phyloP scores from a whole-genome alignment of 1,140 invertebrate species.

The Spodoptera frugiperda region DNA sequence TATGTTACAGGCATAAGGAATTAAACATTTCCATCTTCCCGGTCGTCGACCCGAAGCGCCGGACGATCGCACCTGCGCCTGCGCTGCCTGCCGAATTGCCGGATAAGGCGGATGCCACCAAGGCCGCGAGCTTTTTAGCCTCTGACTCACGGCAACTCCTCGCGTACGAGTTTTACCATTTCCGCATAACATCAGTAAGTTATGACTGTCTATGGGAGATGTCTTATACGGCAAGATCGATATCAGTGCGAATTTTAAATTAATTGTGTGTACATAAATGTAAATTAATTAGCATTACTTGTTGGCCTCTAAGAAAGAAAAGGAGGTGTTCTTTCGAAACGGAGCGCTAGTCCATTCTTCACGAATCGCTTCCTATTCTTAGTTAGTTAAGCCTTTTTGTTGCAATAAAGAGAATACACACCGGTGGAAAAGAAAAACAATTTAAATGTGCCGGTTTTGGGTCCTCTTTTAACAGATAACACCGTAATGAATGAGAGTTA shows the following conservation, averaged over 20 bases:
- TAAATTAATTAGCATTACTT: background rate
- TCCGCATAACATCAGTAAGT: conserved; percentile 29
- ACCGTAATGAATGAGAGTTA: conserved; percentile 55
- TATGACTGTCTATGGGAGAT: background rate
- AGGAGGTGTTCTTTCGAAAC: too few species aligned
- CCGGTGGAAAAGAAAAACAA: conserved; percentile 37
- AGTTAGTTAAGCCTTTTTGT: conserved; percentile 2
- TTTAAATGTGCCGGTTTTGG: conserved; percentile 27
- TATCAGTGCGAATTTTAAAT: conserved; percentile 14
- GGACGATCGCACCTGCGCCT: conserved; percentile 59
- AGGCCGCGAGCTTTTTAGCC: conserved; percentile 59
- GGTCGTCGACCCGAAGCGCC: conserved; percentile 59
- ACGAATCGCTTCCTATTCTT: background rate
- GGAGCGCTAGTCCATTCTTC: background rate
- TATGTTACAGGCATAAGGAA: conserved; percentile 47
- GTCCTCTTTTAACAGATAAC: conserved; percentile 48
- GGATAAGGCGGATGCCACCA: conserved; percentile 59
- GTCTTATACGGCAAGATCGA: background rate
- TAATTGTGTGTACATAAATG: background rate
- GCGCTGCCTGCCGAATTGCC: conserved; percentile 53
- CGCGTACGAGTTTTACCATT: conserved; percentile 29
- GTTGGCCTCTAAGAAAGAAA: background rate
- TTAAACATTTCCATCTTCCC: conserved; percentile 50
- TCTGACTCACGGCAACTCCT: conserved; percentile 51
- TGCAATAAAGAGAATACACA: conserved; percentile 7